A percentile compares a stretch with the other conserved stretches of the same genome.
Evolutionary conservation across 1,140 invertebrate genomes (phyloP).

Genomic region (Papilio machaon): DNA sequence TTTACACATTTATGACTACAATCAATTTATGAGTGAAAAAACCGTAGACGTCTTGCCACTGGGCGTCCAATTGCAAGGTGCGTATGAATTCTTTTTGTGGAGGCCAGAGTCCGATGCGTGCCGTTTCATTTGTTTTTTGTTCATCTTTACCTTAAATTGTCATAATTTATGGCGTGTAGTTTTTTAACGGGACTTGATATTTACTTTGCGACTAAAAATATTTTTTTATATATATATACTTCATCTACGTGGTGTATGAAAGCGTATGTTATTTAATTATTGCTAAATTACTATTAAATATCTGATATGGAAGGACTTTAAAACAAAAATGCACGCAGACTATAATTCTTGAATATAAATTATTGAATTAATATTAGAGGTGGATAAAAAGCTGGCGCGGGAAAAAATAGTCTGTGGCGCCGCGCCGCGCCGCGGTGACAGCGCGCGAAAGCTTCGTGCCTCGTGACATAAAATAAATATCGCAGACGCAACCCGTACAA

Average conservation of each 20-base stretch:
- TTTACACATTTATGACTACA: background rate
- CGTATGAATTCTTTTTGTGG: slow-evolving; percentile 16
- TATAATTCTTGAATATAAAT: slow-evolving; percentile 24
- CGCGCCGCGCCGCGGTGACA: slow-evolving; percentile 9
- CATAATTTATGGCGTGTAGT: slow-evolving; percentile 13
- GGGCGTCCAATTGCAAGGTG: background rate
- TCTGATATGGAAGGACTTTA: no score
- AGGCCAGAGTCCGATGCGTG: background rate
- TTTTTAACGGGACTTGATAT: background rate
- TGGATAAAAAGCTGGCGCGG: slow-evolving; percentile 5
- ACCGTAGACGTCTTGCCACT: background rate
- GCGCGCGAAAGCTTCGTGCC: slow-evolving; percentile 34
- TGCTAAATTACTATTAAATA: background rate
- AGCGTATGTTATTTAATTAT: background rate
- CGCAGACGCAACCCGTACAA: slow-evolving; percentile 41
- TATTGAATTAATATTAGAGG: slow-evolving; percentile 31
- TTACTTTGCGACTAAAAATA: background rate
- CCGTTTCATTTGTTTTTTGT: background rate
- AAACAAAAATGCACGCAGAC: background rate
- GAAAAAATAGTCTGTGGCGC: slow-evolving; percentile 28
- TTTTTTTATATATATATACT: background rate
- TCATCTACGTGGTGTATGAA: background rate
- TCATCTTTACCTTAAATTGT: slow-evolving; percentile 18
- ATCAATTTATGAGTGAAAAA: slow-evolving; percentile 1
- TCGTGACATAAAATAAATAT: slow-evolving; percentile 51